Evolutionary conservation across 2,797 vertebrate genomes (phyloP).

Genomic region (Nannoperca obscura): DNA sequence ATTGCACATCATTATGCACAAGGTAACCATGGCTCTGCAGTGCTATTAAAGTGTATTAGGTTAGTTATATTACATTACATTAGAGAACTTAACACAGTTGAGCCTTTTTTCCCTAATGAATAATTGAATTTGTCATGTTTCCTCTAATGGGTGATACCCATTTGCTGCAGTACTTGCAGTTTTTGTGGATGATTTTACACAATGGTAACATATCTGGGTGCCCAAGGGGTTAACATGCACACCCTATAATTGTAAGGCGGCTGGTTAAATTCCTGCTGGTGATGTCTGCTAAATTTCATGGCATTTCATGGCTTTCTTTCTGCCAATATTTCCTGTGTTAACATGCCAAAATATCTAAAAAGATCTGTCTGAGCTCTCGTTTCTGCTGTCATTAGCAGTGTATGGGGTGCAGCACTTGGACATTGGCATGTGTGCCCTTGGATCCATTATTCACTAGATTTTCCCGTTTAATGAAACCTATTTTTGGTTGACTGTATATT

Average conservation of each 20-base stretch:
- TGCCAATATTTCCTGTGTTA: not conserved
- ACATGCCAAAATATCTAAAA: not conserved
- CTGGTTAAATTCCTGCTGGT: not conserved
- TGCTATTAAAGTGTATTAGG: too few species aligned
- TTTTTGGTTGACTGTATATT: not conserved
- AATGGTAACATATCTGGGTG: not conserved
- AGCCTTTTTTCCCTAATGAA: not conserved
- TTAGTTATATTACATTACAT: too few species aligned
- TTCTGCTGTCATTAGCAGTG: too few species aligned
- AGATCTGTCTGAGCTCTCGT: not conserved
- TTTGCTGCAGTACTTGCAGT: not conserved
- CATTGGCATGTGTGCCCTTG: too few species aligned
- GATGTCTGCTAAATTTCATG: too few species aligned
- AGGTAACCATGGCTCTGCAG: not conserved
- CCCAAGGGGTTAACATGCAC: not conserved
- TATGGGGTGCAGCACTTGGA: too few species aligned
- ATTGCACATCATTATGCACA: not conserved
- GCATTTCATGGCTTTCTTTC: too few species aligned
- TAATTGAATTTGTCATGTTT: not conserved
- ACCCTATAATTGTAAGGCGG: not conserved
- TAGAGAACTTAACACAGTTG: not conserved
- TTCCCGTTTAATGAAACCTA: not conserved
- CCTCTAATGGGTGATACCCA: not conserved
- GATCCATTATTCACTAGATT: not conserved
- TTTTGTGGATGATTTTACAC: not conserved